These are phyloP conservation scores for Porphyrio hochstetteri DNA, from an alignment of 2,113 vertebrate species.

Conservation along the genomic window DNA sequence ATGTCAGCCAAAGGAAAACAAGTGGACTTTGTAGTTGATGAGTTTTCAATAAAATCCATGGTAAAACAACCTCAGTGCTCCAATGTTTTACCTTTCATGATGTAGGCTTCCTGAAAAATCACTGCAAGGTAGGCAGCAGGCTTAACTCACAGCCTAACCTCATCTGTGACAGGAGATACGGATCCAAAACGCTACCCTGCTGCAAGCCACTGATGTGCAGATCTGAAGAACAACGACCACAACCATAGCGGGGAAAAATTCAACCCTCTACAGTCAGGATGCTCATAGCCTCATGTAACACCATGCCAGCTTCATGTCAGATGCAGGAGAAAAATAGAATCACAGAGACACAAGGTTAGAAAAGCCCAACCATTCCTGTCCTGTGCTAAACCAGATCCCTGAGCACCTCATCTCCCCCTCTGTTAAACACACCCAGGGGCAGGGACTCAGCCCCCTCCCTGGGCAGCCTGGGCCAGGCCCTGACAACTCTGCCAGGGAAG, in stretches of 20 bases:
- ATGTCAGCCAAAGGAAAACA: not conserved
- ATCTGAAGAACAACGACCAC: not conserved
- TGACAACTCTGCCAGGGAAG: too few species aligned
- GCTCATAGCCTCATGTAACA: not conserved
- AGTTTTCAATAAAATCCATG: not conserved
- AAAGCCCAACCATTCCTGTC: too few species aligned
- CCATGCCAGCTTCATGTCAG: not conserved
- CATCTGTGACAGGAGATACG: not conserved
- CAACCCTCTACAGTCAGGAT: not conserved
- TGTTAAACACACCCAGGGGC: too few species aligned
- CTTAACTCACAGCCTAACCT: not conserved
- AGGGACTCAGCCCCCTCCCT: too few species aligned
- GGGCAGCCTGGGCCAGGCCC: too few species aligned
- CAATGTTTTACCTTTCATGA: not conserved
- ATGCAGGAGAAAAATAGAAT: not conserved
- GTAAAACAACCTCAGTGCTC: rapidly evolving
- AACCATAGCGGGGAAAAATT: not conserved
- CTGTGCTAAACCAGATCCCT: too few species aligned
- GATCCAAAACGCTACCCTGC: not conserved
- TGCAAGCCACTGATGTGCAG: not conserved
- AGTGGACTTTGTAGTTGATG: not conserved
- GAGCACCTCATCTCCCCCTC: too few species aligned
- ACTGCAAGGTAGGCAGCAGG: not conserved
- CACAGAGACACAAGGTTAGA: too few species aligned
- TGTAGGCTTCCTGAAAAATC: not conserved